Conservation (phyloP, 2,888 invertebrate species). For the Abscondita cerata region DNA sequence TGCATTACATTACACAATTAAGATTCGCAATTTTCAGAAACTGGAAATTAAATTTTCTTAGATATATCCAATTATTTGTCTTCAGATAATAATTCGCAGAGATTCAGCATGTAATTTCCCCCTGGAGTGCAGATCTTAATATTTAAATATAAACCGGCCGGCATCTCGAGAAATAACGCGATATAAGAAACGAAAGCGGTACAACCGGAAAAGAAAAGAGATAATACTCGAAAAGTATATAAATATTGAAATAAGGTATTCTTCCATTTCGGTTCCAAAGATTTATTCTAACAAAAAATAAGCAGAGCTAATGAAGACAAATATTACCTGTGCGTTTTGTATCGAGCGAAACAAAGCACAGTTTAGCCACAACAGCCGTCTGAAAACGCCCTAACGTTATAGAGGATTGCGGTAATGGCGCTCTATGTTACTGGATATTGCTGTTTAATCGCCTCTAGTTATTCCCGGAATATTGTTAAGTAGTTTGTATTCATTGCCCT, state of each 20-base stretch:
- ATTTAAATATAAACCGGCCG: conserved; percentile 44
- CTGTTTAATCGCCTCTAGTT: conserved; percentile 37
- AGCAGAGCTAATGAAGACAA: conserved; percentile 41
- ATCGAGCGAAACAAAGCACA: conserved; percentile 31
- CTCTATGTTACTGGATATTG: conserved; percentile 37
- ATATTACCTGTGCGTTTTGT: conserved; percentile 37
- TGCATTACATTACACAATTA: conserved; percentile 1
- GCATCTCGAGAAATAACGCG: conserved; percentile 43
- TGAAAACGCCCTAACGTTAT: conserved; percentile 22
- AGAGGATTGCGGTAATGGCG: conserved; percentile 33
- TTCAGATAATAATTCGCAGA: conserved; percentile 37
- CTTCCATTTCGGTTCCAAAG: conserved; percentile 35
- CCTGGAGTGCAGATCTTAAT: conserved; percentile 44
- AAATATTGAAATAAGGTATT: conserved; percentile 45
- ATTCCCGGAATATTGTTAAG: conserved; percentile 37
- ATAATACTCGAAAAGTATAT: conserved; percentile 40
- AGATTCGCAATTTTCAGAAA: conserved; percentile 15
- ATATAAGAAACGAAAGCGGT: conserved; percentile 37
- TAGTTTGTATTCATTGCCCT: conserved; percentile 39
- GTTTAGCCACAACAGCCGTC: conserved; percentile 29
- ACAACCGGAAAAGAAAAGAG: conserved; percentile 34
- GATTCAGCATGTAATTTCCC: conserved; percentile 44
- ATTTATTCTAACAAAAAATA: conserved; percentile 37
- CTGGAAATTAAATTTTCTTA: conserved; percentile 30
- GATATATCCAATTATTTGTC: conserved; percentile 35